Evolutionary conservation across 2,113 vertebrate genomes (phyloP), one percentile per base, ranked within the genome.

Genomic region (Procapra przewalskii): DNA sequence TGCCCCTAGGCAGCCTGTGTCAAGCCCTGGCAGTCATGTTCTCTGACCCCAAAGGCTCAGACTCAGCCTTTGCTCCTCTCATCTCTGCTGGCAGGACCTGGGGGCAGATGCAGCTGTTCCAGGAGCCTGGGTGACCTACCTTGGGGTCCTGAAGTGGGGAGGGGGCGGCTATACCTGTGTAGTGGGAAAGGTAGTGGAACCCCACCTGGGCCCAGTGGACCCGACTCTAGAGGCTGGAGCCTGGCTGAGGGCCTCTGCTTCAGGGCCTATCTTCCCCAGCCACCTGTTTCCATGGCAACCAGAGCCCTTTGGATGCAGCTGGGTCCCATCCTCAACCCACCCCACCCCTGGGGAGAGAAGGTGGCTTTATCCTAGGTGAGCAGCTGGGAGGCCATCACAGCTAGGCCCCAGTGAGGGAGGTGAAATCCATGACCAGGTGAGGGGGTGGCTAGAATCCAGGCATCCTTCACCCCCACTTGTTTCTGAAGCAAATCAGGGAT

Each of bases 251-350:
- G 13, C 17, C 48, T 52, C 79, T 52, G 79, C 5, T 6, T n/a
- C 79, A 52, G 79, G 17, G 79, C 31, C 43, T 81, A 9, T 5
- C 55, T 67, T 62, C 8, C 36, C 19, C 52, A 93, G 40, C n/a
- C 55, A 43, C 2, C 43, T 2, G 16, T 97, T 97, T 97, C 97
- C 87, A 77, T 43, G 27, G 92, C 36, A 93, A 91, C 77, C 55
- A 75, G 82, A 93, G 79, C 67, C 59, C 52, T 93, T 86, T 25
- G 86, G 40, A 64, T 57, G 52, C 50, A 81, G 52, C 36, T 79
- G 79, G 9, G 79, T 0, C 79, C 79, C 62, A 36, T 19, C 7
- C 1, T 9, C 6, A 12, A 48, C 8, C 40, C 21, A 10, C 54
- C 23, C 54, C 0, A 40, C 0, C 23, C 21, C 55, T 31, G 15